These are phyloP conservation scores for Uromys caudimaculatus DNA, from an alignment of 2,797 vertebrate species.

Conservation along the genomic window DNA sequence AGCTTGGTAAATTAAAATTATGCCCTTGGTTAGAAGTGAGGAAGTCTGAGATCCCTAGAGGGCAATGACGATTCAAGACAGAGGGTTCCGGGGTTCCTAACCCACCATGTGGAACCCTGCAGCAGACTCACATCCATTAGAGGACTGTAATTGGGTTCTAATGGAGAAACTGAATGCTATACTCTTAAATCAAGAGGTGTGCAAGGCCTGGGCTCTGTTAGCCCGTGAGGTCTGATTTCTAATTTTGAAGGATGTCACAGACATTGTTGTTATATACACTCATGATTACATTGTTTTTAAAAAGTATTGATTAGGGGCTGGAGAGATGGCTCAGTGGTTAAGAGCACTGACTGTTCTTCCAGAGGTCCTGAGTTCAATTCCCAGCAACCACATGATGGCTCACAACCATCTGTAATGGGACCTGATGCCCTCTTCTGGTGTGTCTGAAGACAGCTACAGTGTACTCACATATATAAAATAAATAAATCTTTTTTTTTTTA, in stretches of 20 bases:
- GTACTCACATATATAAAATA: no score
- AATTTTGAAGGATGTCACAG: slow-evolving; percentile 18
- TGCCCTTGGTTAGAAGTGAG: background rate
- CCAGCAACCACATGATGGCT: no score
- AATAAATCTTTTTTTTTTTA: background rate
- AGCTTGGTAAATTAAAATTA: background rate
- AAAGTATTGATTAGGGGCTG: no score
- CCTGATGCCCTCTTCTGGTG: no score
- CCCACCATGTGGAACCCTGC: background rate
- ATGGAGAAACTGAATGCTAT: background rate
- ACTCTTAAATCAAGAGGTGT: background rate
- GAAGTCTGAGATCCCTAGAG: background rate
- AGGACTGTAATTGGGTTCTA: background rate
- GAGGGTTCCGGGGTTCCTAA: background rate
- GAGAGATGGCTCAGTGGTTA: no score
- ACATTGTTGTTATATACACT: background rate
- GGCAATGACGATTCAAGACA: background rate
- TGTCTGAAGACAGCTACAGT: no score
- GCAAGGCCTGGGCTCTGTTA: background rate
- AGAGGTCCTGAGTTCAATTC: no score
- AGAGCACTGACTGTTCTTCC: no score
- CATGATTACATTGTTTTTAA: background rate
- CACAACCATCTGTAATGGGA: no score
- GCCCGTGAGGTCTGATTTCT: background rate
- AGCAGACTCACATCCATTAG: background rate